These are phyloP conservation scores for Rhinatrema bivittatum DNA, from an alignment of 2,797 vertebrate species.

Conservation along the genomic window DNA sequence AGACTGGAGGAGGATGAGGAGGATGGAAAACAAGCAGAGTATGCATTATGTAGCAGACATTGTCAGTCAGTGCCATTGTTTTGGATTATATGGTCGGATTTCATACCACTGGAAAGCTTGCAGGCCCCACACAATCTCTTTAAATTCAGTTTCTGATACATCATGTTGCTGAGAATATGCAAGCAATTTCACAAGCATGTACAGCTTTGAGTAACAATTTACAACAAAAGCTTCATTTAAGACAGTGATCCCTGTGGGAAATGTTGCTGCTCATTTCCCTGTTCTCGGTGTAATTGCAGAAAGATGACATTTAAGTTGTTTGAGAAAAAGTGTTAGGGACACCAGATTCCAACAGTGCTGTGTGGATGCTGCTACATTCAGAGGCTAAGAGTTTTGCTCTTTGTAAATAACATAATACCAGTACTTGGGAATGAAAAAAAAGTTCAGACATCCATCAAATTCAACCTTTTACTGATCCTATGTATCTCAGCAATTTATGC, in stretches of 20 bases:
- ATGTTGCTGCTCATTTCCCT: slow-evolving; percentile 46
- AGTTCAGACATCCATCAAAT: too few relatives aligned
- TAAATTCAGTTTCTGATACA: slow-evolving; percentile 39
- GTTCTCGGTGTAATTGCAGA: slow-evolving; percentile 44
- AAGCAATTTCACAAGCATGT: slow-evolving; percentile 46
- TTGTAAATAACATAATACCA: too few relatives aligned
- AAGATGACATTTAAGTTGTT: slow-evolving; percentile 53
- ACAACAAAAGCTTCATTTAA: slow-evolving; percentile 55
- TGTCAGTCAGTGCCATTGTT: neutral
- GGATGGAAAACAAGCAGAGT: neutral
- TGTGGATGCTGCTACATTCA: too few relatives aligned
- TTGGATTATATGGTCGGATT: slow-evolving; percentile 20
- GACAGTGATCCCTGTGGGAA: slow-evolving; percentile 51
- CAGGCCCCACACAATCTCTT: slow-evolving; percentile 30
- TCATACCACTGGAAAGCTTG: slow-evolving; percentile 28
- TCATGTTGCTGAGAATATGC: slow-evolving; percentile 26
- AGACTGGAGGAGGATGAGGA: neutral
- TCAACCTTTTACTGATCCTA: too few relatives aligned
- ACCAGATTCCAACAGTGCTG: too few relatives aligned
- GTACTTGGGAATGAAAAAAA: too few relatives aligned
- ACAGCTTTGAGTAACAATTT: slow-evolving; percentile 54
- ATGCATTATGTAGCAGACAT: neutral
- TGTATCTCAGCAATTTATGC: too few relatives aligned
- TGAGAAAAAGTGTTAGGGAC: slow-evolving; percentile 32
- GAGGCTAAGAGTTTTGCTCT: too few relatives aligned